Conservation (phyloP, 2,113 vertebrate species). For the Gopherus flavomarginatus region DNA sequence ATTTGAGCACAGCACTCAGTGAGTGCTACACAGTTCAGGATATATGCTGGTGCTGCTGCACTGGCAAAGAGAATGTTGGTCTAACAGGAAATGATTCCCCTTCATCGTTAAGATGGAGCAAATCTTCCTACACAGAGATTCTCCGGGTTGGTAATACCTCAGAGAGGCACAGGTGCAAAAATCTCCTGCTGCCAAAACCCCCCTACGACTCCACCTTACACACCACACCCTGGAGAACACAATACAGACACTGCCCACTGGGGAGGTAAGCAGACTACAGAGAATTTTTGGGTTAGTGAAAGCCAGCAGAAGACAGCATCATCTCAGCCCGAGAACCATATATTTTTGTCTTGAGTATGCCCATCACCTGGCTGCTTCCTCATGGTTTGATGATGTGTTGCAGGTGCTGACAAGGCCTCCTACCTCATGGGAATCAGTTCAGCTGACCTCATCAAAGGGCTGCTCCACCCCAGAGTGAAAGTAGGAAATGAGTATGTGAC, state of each 20-base stretch:
- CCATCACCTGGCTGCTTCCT: neutral
- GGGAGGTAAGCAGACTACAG: neutral
- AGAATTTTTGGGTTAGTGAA: neutral
- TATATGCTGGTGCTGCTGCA: neutral
- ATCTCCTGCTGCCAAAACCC: neutral
- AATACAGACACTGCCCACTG: rapidly evolving
- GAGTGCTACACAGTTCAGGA: neutral
- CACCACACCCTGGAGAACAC: neutral
- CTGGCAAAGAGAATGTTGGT: neutral
- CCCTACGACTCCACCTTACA: neutral
- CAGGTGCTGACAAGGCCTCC: slow-evolving; percentile 95
- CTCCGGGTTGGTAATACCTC: neutral
- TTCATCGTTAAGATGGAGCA: neutral
- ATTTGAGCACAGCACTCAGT: neutral
- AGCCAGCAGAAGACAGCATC: neutral
- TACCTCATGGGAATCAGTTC: slow-evolving; percentile 97
- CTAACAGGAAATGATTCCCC: neutral
- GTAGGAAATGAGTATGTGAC: slow-evolving; percentile 95
- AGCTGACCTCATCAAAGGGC: slow-evolving; percentile 93
- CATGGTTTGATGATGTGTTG: neutral
- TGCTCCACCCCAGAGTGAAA: slow-evolving; percentile 94
- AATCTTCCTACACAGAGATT: neutral
- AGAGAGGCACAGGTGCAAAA: neutral
- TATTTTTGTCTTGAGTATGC: neutral
- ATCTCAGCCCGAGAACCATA: neutral